Evolutionary conservation across 2,113 vertebrate genomes (phyloP), one percentile per base, ranked within the genome.

Genomic region (Cyanoliseus patagonus): DNA sequence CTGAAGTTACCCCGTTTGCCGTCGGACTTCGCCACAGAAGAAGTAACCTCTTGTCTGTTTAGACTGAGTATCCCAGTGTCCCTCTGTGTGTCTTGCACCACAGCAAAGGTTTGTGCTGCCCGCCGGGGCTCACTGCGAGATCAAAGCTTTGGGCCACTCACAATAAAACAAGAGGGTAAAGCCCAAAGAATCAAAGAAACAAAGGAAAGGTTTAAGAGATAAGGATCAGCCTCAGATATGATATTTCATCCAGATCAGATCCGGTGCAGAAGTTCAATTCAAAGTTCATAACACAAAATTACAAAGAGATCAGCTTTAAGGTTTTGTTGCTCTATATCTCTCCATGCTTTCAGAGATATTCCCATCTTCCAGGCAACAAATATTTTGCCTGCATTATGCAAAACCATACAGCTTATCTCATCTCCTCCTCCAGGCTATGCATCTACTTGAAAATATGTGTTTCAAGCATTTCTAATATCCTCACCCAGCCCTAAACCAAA

Each of bases 191-290:
- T 98, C 98, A 97, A 96, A 98, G 98, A 99, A 97, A 99, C 99
- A 99, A 99, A 99, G 98, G 98, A 98, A 99, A 99, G 98, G 98
- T 99, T 99, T 99, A 99, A 98, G 98, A 99, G 99, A 99, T 99
- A 99, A 99, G 98, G 97, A 99, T 99, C 98, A 98, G 98, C 97
- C 98, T 98, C 98, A 98, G 98, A 99, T 99, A 99, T 98, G 99
- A 99, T 99, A 99, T 99, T 99, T 99, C 99, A 99, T 98, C 99
- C 99, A 98, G 97, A 98, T 98, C 98, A 98, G 98, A 99, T 98
- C 98, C 97, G 96, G 97, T 97, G 98, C 98, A 99, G 98, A 98
- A 98, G 98, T 98, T 98, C 98, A 98, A 98, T 98, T 98, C 98
- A 98, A 98, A 97, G 97, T 96, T 97, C 97, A 94, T 97, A 98